A percentile compares a stretch with the other conserved stretches of the same genome.
These are phyloP conservation scores for Frieseomelitta varia DNA, from an alignment of 1,140 invertebrate genomes.

Conservation along the genomic window DNA sequence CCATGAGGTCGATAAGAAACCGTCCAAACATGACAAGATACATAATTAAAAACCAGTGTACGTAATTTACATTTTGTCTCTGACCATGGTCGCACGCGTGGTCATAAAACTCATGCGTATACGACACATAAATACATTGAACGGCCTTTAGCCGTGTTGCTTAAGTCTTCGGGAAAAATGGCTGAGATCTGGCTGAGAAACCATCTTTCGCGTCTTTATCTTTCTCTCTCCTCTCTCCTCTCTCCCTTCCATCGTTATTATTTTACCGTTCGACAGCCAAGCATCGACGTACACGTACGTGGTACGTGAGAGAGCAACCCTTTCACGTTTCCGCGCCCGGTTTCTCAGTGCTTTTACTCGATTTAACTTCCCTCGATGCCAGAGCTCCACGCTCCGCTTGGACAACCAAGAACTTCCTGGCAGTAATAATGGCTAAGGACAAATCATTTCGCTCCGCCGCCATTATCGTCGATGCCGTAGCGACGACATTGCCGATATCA, in stretches of 20 bases:
- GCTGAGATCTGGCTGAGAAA: slow-evolving; percentile 34
- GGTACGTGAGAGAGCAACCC: slow-evolving; percentile 70
- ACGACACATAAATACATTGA: neutral
- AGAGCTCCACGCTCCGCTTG: neutral
- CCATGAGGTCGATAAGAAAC: neutral
- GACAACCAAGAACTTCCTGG: slow-evolving; percentile 42
- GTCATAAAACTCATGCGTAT: slow-evolving; percentile 28
- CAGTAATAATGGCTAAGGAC: slow-evolving; percentile 68
- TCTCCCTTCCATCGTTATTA: slow-evolving; percentile 67
- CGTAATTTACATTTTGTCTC: neutral
- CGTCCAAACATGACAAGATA: neutral
- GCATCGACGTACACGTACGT: slow-evolving; percentile 73
- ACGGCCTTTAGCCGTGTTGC: neutral
- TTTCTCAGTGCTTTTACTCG: slow-evolving; percentile 64
- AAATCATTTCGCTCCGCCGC: slow-evolving; percentile 64
- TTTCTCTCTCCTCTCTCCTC: neutral
- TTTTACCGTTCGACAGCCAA: slow-evolving; percentile 68
- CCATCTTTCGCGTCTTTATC: slow-evolving; percentile 41
- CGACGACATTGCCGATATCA: slow-evolving; percentile 60
- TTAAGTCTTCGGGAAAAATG: slow-evolving; percentile 39
- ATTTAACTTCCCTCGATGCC: slow-evolving; percentile 60
- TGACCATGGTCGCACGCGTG: neutral
- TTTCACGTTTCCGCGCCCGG: slow-evolving; percentile 61
- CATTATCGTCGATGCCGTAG: slow-evolving; percentile 55
- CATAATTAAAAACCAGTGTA: neutral